phyloP scores from a whole-genome alignment of 1,140 invertebrate species.

The Zaprionus capensis region DNA sequence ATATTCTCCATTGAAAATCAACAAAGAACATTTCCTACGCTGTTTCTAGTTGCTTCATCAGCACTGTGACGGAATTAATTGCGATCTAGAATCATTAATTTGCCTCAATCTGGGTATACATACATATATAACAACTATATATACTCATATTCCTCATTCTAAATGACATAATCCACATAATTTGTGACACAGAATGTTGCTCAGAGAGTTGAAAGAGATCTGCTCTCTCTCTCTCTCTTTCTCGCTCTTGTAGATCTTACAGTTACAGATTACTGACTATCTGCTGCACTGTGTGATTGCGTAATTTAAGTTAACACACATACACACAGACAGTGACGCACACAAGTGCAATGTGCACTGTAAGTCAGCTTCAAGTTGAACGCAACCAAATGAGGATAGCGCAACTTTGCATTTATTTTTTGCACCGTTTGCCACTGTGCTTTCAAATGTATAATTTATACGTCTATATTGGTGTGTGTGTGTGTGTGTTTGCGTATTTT shows the following conservation, averaged over 20 bases:
- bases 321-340: not conserved
- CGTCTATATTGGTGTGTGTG: not conserved
- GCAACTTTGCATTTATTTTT: constrained; percentile 13
- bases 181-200: constrained; percentile 20
- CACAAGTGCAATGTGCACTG: constrained; percentile 28
- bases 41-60: not conserved
- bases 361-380: not conserved
- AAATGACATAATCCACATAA: constrained; percentile 35
- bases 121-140: not conserved
- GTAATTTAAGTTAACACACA: constrained; percentile 9
- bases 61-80: constrained; percentile 4
- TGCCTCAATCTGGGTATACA: not conserved
- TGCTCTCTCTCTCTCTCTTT: not conserved
- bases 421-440: constrained; percentile 34
- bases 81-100: constrained; percentile 8
- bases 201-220: constrained; percentile 14
- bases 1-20: not conserved
- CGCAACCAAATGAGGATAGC: constrained; percentile 29
- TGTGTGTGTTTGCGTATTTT: constrained; percentile 34
- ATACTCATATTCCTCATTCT: not conserved
- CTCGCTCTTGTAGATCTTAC: not conserved
- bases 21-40: not conserved
- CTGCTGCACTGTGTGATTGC: constrained; percentile 25
- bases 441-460: constrained; percentile 28
- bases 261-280: constrained; percentile 7